A percentile compares a stretch with the other conserved stretches of the same genome.
Evolutionary conservation across 2,888 invertebrate species (phyloP).

Genomic region (Pardosa pseudoannulata): DNA sequence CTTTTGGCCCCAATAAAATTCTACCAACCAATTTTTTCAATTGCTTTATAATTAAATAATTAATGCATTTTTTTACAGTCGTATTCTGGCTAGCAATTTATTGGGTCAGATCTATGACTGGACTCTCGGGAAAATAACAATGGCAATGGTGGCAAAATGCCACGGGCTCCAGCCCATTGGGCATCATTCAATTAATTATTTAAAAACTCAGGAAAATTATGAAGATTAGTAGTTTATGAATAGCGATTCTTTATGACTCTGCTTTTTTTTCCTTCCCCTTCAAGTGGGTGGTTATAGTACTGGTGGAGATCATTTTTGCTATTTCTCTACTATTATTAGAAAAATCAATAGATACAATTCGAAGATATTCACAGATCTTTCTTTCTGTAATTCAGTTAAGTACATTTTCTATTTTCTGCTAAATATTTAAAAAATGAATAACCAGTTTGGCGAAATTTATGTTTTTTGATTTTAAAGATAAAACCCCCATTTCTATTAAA

Average conservation of each 20-base stretch:
- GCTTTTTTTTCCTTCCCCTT: neutral
- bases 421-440: too few relatives aligned
- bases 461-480: too few relatives aligned
- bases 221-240: neutral
- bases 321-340: too few relatives aligned
- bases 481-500: too few relatives aligned
- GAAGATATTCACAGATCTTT: too few relatives aligned
- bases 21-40: neutral
- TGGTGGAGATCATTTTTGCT: neutral
- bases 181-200: slow-evolving; percentile 12
- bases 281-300: neutral
- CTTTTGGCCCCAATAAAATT: too few relatives aligned
- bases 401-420: too few relatives aligned
- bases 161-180: neutral
- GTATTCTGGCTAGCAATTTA: neutral
- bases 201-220: neutral
- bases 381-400: too few relatives aligned
- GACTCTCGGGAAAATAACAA: slow-evolving; percentile 3
- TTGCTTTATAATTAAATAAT: neutral
- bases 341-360: too few relatives aligned
- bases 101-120: neutral
- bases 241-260: neutral
- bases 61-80: neutral
- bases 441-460: too few relatives aligned
- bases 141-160: neutral